Evolutionary conservation across 23 tunicate genomes (phyloP).

Genomic region (Halocynthia roretzi): DNA sequence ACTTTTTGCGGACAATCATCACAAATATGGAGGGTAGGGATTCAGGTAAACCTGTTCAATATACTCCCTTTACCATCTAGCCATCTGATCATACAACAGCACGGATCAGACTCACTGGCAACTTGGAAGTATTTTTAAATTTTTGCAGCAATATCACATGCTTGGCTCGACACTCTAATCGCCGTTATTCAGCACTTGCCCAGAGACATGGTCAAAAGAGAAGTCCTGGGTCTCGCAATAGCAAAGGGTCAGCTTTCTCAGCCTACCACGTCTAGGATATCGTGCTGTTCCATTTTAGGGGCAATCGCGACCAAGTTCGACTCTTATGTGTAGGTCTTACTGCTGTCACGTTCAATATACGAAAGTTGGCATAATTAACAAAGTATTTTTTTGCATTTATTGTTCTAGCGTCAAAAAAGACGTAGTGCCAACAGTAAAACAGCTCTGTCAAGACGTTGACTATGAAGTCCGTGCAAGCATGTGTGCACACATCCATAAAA

Average conservation of each 20-base stretch:
- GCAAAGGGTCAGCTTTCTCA: conserved; percentile 83
- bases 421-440: conserved; percentile 58
- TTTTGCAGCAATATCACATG: conserved; percentile 43
- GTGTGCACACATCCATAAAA: conserved; percentile 56
- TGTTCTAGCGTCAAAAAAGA: conserved; percentile 76
- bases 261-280: conserved; percentile 63
- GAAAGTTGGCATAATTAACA: background rate
- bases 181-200: conserved; percentile 43
- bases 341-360: background rate
- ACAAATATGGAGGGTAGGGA: conserved; percentile 56
- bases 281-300: conserved; percentile 66
- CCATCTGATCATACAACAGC: background rate
- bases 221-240: conserved; percentile 62
- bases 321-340: conserved; percentile 44
- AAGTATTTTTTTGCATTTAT: background rate
- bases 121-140: background rate
- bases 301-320: conserved; percentile 75
- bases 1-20: conserved; percentile 61
- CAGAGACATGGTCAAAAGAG: conserved; percentile 52
- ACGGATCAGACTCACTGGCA: background rate
- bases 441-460: conserved; percentile 83
- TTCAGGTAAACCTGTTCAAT: conserved; percentile 31
- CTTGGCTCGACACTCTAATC: conserved; percentile 68
- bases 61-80: background rate
- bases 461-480: conserved; percentile 79